Evolutionary conservation across 2,888 invertebrate genomes (phyloP), one percentile per base, ranked within the genome.

Genomic region (Elmis aenea): DNA sequence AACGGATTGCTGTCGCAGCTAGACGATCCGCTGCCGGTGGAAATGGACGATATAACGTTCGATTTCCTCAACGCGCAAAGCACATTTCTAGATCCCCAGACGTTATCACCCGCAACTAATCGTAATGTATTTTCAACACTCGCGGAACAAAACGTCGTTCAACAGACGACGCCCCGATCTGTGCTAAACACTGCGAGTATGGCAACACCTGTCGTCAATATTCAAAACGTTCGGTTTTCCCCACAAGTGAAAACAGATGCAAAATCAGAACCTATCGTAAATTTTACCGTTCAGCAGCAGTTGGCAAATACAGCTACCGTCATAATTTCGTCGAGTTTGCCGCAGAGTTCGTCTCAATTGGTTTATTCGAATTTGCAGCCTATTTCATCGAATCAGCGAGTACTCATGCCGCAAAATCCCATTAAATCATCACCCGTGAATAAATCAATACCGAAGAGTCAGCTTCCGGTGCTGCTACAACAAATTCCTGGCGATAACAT

Each of bases 1-100:
- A 74, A 74, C 18, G 62, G 67, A 4, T 56, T 75, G 3, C 57
- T 74, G 1, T 67, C 70, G 1, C 69, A 73, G 37, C 51, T 73
- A 26, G 73, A 72, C 15, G 70, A 71, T 12, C 64, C 67, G 5
- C 53, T 72, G 25, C 62, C 62, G 8, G 8, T 18, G 5, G n/a
- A n/a, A n/a, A 67, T 73, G 62, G 73, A 73, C 38, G 66, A 66
- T 21, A 64, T 70, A 22, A 57, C 58, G 8, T 70, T 73, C 35
- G 72, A 73, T 54, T 67, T 72, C 31, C 53, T 69, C 11, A 66
- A 66, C 38, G 53, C 62, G 13, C 53, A 59, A 33, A 48, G 44
- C 30, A 48, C 52, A 27, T 51, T 51, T 18, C 46, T 57, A 22
- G 54, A 61, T 34, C 54, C 57, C 3, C 51, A 54, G 35, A 48